These are phyloP conservation scores for Meiosimyza platycephala DNA, from an alignment of 2,888 invertebrate species.

Conservation along the genomic window DNA sequence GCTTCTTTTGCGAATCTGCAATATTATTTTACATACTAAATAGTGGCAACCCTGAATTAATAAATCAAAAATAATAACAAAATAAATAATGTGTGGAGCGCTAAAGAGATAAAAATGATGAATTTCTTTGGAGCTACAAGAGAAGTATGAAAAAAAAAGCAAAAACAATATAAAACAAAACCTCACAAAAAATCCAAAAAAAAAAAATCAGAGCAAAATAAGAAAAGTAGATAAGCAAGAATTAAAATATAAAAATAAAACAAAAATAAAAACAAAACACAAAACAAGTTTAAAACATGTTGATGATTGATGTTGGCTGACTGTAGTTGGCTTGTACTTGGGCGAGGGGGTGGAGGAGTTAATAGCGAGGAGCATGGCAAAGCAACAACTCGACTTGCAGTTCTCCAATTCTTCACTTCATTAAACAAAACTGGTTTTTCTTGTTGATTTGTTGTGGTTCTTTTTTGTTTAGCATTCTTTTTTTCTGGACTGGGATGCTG, in stretches of 20 bases:
- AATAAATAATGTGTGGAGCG: not conserved
- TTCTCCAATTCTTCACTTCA: too few relatives aligned
- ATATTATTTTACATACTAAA: too few relatives aligned
- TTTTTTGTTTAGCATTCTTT: too few relatives aligned
- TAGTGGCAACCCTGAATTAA: not conserved
- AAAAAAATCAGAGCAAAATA: conserved; percentile 2
- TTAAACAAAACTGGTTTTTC: too few relatives aligned
- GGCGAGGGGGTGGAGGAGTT: not conserved
- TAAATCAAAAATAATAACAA: conserved; percentile 5
- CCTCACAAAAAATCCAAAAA: not conserved
- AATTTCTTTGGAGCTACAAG: not conserved
- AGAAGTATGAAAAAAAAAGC: not conserved
- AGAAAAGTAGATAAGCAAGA: not conserved
- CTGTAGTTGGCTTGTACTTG: not conserved
- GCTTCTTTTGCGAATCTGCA: too few relatives aligned
- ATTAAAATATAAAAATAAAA: not conserved
- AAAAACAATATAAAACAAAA: too few relatives aligned
- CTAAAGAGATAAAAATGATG: not conserved
- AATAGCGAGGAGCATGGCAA: too few relatives aligned
- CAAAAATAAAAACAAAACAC: not conserved
- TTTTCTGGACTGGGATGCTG: too few relatives aligned
- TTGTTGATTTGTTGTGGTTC: too few relatives aligned
- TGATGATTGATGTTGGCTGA: not conserved
- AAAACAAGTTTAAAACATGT: not conserved
- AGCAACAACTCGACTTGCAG: too few relatives aligned